Evolutionary conservation across 1,140 invertebrate species (phyloP).

Genomic region (Drosophila subpulchrella): DNA sequence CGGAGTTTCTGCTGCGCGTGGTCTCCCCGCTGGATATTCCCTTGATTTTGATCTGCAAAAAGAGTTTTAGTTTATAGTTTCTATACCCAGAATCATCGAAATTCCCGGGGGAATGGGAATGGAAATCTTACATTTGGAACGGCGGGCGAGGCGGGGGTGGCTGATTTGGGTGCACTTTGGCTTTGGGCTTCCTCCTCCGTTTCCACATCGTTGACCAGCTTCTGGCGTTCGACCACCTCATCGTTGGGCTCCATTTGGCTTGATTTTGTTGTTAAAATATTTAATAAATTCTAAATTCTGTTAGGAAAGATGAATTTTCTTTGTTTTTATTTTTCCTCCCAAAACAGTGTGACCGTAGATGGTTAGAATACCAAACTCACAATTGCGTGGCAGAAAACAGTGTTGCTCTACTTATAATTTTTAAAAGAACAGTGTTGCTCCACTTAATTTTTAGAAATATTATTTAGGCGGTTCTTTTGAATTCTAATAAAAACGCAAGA

Average conservation of each 20-base stretch:
- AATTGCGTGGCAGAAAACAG: neutral
- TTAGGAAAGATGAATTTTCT: slow-evolving; percentile 24
- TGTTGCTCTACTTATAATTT: neutral
- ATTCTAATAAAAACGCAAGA: neutral
- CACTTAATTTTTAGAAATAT: neutral
- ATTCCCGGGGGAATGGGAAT: slow-evolving; percentile 1
- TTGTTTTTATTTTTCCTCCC: slow-evolving; percentile 58
- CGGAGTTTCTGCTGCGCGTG: slow-evolving; percentile 79
- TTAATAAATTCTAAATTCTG: slow-evolving; percentile 21
- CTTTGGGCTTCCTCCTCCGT: slow-evolving; percentile 79
- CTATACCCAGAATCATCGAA: neutral
- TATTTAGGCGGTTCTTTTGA: neutral
- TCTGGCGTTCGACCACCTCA: slow-evolving; percentile 81
- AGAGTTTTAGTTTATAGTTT: neutral
- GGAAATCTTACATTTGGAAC: slow-evolving; percentile 81
- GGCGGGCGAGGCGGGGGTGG: slow-evolving; percentile 74
- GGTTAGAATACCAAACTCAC: neutral
- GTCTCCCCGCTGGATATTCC: slow-evolving; percentile 81
- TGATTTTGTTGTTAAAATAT: slow-evolving; percentile 7
- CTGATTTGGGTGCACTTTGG: slow-evolving; percentile 69
- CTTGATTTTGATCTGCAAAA: slow-evolving; percentile 71
- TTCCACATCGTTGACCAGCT: slow-evolving; percentile 80
- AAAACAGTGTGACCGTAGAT: slow-evolving; percentile 15
- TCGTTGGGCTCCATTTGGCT: slow-evolving; percentile 79
- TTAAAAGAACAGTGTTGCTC: slow-evolving; percentile 9